Base-by-base conservation (phyloP, 2,797 vertebrate genomes). In the Monodelphis domestica region DNA sequence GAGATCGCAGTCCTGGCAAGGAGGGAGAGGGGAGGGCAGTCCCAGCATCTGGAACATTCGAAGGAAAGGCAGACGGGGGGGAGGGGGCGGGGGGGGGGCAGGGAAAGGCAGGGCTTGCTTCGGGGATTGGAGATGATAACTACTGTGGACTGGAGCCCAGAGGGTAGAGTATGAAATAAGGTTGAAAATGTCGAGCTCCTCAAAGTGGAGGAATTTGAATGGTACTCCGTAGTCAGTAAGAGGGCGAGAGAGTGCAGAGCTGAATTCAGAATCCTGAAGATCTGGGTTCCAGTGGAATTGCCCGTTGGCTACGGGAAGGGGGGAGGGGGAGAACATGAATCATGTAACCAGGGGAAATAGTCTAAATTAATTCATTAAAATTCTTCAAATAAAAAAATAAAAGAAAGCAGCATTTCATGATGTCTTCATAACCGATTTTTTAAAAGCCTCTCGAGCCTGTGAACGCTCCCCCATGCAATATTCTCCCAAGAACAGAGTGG, bases 41-140 rank as follows among this genome's bases (percentile, higher is more conserved):
- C n/a, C 30, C 70, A 11, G 63, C 6, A 38, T 2, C 7, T 70
- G 21, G 21, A 45, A 24, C 38, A 24, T 78, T 10, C 3, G 1
- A 12, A 84, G 21, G 38, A 50, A 84, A 28, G 38, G 70, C 38
- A 21, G 63, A 12, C 33, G 78, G n/a, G n/a, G 12, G n/a, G n/a
- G 38, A 17, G 17, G 21, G 38, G 1, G 5, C 91, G 30, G 63
- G 54, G 21, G n/a, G n/a, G n/a, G 38, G 63, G 63, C 2, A 17
- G 17, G 21, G 38, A 53, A 3, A 21, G 1, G 5, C 91, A 30
- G 63, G 54, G 21, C 24, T 29, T 1, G 0, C 2, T 0, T 1
- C 2, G 45, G 78, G 45, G 21, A 52, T 26, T 70, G 38, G 21
- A 50, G 70, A 28, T 26, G 4, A 26, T 26, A 9, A 10, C 38